These are phyloP conservation scores for Cynopterus sphinx DNA, from an alignment of 2,797 vertebrate species.

Conservation along the genomic window DNA sequence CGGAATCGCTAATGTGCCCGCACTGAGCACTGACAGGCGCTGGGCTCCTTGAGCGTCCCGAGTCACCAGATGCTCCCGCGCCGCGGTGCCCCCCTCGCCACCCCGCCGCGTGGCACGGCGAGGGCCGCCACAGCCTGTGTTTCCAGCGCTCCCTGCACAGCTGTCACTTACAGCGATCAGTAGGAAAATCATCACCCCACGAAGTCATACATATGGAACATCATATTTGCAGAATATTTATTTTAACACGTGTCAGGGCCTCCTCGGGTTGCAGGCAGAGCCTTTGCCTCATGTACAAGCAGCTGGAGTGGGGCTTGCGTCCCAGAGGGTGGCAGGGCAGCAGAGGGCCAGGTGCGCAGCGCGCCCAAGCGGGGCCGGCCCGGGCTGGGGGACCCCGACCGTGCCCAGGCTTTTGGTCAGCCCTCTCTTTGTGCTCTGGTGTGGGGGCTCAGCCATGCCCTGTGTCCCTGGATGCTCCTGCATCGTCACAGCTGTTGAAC, in stretches of 20 bases:
- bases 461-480: background rate
- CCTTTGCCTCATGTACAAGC: slow-evolving; percentile 40
- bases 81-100: slow-evolving; percentile 61
- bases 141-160: slow-evolving; percentile 82
- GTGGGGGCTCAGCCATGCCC: background rate
- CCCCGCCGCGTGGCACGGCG: slow-evolving; percentile 76
- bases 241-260: slow-evolving; percentile 81
- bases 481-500: background rate
- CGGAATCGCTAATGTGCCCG: slow-evolving; percentile 82
- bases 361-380: accelerated
- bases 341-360: background rate
- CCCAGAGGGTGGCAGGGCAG: background rate
- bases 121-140: slow-evolving; percentile 82
- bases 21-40: slow-evolving; percentile 76
- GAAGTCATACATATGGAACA: slow-evolving; percentile 87
- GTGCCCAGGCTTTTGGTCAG: accelerated
- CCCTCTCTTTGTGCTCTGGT: background rate
- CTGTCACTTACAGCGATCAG: slow-evolving; percentile 87
- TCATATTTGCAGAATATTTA: slow-evolving; percentile 85
- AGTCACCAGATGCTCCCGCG: slow-evolving; percentile 83
- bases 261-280: slow-evolving; percentile 42
- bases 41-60: slow-evolving; percentile 57
- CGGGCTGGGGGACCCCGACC: background rate
- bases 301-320: background rate
- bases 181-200: slow-evolving; percentile 85